Conservation (phyloP, 92 coral and sea anemone genomes). For the Micromussa lordhowensis region DNA sequence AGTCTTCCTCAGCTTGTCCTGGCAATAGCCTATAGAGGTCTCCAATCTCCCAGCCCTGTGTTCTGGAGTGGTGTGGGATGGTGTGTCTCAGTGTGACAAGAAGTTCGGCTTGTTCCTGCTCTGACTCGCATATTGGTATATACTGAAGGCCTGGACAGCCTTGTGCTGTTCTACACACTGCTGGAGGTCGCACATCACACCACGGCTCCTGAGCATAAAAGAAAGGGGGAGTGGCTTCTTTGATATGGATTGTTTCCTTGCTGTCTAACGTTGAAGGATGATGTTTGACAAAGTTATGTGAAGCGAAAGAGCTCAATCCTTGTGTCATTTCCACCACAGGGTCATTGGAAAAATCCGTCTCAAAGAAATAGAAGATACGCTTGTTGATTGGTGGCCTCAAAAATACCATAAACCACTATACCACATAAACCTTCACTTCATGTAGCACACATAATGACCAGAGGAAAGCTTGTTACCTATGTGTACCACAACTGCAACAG, state of each 20-base stretch:
- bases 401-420: conserved; percentile 56
- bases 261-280: conserved; percentile 6
- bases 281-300: background rate
- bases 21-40: conserved; percentile 59
- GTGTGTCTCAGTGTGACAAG: conserved; percentile 48
- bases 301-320: conserved; percentile 25
- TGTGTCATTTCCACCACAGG: conserved; percentile 25
- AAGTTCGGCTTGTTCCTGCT: conserved; percentile 47
- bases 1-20: conserved; percentile 45
- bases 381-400: conserved; percentile 52
- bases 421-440: no score
- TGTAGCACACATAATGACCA: conserved; percentile 68
- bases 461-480: conserved; percentile 31
- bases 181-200: conserved; percentile 43
- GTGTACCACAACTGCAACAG: conserved; percentile 54
- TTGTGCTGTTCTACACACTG: conserved; percentile 48
- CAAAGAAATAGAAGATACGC: conserved; percentile 63
- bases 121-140: conserved; percentile 41
- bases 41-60: conserved; percentile 56
- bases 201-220: conserved; percentile 11
- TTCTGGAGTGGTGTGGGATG: conserved; percentile 51
- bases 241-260: conserved; percentile 34
- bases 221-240: conserved; percentile 39
- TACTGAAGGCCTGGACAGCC: conserved; percentile 35
- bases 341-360: conserved; percentile 42